Evolutionary conservation across 2,797 vertebrate species (phyloP), one percentile per base, ranked within the genome.

Genomic region (Anisognathus igniventris): DNA sequence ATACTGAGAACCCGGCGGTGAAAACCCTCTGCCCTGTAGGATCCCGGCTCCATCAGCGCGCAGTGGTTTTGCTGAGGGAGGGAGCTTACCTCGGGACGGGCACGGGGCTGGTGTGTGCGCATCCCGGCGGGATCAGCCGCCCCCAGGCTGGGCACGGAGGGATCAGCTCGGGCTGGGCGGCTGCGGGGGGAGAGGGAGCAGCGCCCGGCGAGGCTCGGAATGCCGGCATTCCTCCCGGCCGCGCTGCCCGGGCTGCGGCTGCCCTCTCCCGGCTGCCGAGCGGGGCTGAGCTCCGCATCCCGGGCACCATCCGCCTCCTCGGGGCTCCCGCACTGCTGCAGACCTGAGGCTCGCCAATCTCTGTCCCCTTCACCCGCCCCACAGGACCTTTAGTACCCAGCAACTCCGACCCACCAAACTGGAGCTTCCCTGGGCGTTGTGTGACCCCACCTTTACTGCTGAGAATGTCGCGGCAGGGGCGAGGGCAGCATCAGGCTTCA

Each of bases 1-100:
- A 42, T 2, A 33, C 10, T 23, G 7, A 10, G 22, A 68, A 18
- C 5, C 2, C 0, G 0, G 47, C 14, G 42, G n/a, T 39, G 27
- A 42, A 66, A 47, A 0, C 16, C 8, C 6, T 77, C n/a, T 12
- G 23, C 8, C 33, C 33, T 28, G 21, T 17, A 14, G 48, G 24
- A 33, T 54, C 4, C 5, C 6, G 9, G 28, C 48, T 60, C 60
- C 27, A 14, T 12, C 22, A 9, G 0, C 27, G 6, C 1, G 2
- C 3, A 47, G 14, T 7, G 24, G 9, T 3, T 7, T 17, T 40
- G 22, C 51, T 14, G 57, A 7, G 39, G 44, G 8, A 35, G 11
- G 4, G 5, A 13, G 7, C 13, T 80, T 44, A 7, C 19, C 21
- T 23, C 1, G 3, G 24, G 3, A 2, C 1, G 4, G 61, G 21